phyloP scores from a whole-genome alignment of 2,113 vertebrate genomes.

The Erinaceus europaeus region DNA sequence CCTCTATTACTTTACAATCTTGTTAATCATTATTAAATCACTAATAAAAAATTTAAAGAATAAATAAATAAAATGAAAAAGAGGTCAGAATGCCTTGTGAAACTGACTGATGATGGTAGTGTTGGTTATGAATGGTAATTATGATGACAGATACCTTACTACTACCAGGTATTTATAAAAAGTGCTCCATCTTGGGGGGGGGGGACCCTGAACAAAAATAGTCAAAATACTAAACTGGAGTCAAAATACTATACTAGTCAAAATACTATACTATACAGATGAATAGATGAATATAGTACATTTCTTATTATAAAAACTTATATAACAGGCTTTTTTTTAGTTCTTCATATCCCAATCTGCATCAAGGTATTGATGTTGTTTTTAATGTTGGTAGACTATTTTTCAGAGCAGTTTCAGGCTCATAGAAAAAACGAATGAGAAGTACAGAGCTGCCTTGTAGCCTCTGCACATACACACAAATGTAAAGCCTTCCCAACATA shows the following conservation, averaged over 20 bases:
- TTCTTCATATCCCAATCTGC: slow-evolving; percentile 9
- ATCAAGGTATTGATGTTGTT: slow-evolving; percentile 17
- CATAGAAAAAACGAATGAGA: background rate
- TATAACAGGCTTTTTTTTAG: no score
- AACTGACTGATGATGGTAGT: background rate
- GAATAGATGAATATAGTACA: background rate
- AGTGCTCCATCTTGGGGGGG: no score
- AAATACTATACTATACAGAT: background rate
- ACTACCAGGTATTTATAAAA: background rate
- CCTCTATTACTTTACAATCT: no score
- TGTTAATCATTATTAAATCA: no score
- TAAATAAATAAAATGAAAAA: background rate
- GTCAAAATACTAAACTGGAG: no score
- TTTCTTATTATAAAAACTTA: background rate
- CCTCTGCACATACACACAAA: background rate
- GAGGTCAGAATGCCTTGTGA: background rate
- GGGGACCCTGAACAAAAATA: no score
- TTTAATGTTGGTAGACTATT: slow-evolving; percentile 11
- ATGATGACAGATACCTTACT: background rate
- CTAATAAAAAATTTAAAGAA: no score
- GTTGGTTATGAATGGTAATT: background rate
- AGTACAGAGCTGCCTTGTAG: background rate
- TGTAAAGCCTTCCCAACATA: background rate
- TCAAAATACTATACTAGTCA: no score
- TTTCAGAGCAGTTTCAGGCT: slow-evolving; percentile 32